These are phyloP conservation scores for Scytalopus superciliaris DNA, from an alignment of 2,113 vertebrate species.

Conservation along the genomic window DNA sequence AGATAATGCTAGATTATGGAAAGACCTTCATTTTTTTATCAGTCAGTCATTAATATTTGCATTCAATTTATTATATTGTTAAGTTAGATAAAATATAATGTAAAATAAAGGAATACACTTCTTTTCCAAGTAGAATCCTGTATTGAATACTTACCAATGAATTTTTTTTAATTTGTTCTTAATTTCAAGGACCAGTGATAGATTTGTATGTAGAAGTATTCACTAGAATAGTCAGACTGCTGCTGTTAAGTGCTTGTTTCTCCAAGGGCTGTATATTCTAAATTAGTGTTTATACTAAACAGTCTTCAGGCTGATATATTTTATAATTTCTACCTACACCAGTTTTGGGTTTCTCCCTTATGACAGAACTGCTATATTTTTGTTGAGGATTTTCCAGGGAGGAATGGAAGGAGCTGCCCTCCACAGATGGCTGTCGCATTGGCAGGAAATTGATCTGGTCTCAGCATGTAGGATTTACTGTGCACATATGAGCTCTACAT, in stretches of 20 bases:
- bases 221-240: background rate
- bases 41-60: background rate
- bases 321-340: background rate
- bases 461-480: background rate
- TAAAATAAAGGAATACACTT: background rate
- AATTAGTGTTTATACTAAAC: background rate
- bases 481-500: background rate
- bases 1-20: background rate
- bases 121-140: background rate
- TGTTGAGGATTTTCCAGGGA: background rate
- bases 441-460: background rate
- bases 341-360: background rate
- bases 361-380: background rate
- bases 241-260: background rate
- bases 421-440: background rate
- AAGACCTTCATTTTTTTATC: background rate
- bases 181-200: background rate
- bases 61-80: background rate
- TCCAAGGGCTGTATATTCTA: background rate
- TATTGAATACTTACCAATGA: background rate
- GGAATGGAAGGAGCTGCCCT: background rate
- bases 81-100: background rate
- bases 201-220: background rate
- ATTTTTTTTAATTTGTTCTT: background rate
- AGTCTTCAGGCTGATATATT: background rate